Evolutionary conservation across 2,113 vertebrate genomes (phyloP).

Genomic region (Lagopus muta): DNA sequence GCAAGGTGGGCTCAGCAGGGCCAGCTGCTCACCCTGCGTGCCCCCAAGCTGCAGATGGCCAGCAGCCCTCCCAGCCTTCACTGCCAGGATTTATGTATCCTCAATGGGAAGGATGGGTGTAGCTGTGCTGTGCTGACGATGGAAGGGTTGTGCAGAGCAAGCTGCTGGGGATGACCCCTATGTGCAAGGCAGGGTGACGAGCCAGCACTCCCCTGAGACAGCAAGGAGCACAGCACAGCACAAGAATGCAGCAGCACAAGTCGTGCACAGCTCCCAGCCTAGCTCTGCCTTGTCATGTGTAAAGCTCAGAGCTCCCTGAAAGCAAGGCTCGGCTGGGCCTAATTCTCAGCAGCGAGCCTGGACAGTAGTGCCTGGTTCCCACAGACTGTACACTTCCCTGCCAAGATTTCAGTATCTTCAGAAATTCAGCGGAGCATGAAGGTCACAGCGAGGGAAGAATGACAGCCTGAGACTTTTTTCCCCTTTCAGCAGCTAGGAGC

Average conservation of each 20-base stretch:
- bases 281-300: not conserved
- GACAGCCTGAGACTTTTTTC: slow-evolving; percentile 63
- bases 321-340: slow-evolving; percentile 14
- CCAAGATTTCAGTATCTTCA: slow-evolving; percentile 80
- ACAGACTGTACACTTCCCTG: slow-evolving; percentile 77
- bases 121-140: not conserved
- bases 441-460: slow-evolving; percentile 75
- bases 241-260: fast-evolving
- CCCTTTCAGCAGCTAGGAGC: slow-evolving; percentile 48
- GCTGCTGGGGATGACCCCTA: fast-evolving
- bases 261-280: not conserved
- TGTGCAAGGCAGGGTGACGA: not conserved
- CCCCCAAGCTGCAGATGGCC: not conserved
- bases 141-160: not conserved
- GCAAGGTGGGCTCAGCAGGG: fast-evolving
- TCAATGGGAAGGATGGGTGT: not conserved
- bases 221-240: no score
- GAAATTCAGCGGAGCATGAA: slow-evolving; percentile 75
- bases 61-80: not conserved
- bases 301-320: not conserved
- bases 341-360: slow-evolving; percentile 30
- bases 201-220: fast-evolving
- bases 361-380: slow-evolving; percentile 67
- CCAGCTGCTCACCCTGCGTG: not conserved
- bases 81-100: not conserved